Conservation (phyloP, 2,113 vertebrate species). For the Nyctereutes procyonoides region DNA sequence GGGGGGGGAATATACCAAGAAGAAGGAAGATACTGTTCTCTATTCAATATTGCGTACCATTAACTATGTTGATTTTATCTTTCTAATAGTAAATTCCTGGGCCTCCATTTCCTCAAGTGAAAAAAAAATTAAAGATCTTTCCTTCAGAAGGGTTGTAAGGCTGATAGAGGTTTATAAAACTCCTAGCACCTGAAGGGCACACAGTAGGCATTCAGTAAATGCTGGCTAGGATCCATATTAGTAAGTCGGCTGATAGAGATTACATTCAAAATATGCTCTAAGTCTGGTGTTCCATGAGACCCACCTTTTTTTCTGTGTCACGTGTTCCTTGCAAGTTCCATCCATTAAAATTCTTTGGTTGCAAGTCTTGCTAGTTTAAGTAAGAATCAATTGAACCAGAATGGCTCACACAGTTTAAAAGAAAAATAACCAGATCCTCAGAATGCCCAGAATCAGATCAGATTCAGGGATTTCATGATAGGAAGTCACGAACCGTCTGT, state of each 20-base stretch:
- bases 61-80: background rate
- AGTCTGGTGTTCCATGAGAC: background rate
- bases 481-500: background rate
- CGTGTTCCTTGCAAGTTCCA: background rate
- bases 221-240: background rate
- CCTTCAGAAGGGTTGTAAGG: background rate
- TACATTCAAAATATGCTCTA: background rate
- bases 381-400: background rate
- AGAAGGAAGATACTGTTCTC: background rate
- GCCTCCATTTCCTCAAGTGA: background rate
- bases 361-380: background rate
- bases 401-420: background rate
- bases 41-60: background rate
- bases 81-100: background rate
- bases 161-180: background rate
- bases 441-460: background rate
- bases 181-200: background rate
- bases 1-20: background rate
- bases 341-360: background rate
- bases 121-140: background rate
- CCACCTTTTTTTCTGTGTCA: background rate
- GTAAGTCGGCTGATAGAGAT: background rate
- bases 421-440: background rate
- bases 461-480: background rate
- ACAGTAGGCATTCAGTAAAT: background rate